These are phyloP conservation scores for Microplitis mediator DNA, from an alignment of 1,140 invertebrate species.

Conservation along the genomic window DNA sequence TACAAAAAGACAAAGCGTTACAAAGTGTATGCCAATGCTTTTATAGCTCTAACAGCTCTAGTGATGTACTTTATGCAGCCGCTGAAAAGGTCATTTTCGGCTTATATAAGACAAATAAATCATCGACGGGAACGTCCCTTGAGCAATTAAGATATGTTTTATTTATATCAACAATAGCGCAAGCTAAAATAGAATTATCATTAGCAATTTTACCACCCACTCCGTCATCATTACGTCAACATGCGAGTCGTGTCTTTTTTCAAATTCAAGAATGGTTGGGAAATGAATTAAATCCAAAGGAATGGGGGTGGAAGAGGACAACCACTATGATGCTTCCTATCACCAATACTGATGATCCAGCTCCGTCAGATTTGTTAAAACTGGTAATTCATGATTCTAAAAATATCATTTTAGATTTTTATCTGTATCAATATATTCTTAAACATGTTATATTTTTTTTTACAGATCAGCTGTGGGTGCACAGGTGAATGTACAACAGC, in stretches of 20 bases:
- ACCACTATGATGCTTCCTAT: not conserved
- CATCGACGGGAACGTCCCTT: not conserved
- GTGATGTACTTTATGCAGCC: not conserved
- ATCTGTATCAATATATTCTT: no score
- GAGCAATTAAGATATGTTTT: not conserved
- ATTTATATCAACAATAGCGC: not conserved
- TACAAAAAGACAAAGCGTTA: slow-evolving; percentile 5
- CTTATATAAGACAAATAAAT: not conserved
- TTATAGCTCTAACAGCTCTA: not conserved
- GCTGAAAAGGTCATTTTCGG: not conserved
- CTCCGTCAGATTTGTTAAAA: not conserved
- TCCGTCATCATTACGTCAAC: slow-evolving; percentile 33
- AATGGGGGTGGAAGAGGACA: slow-evolving; percentile 36
- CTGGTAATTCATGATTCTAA: not conserved
- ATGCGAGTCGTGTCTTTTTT: slow-evolving; percentile 41
- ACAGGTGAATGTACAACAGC: not conserved
- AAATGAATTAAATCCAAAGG: slow-evolving; percentile 26
- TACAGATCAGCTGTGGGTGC: not conserved
- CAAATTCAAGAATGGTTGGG: slow-evolving; percentile 40
- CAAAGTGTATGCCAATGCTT: not conserved
- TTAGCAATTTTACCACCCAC: slow-evolving; percentile 37
- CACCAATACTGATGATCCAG: not conserved
- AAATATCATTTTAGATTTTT: no score
- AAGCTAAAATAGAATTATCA: not conserved
- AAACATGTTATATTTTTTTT: no score